Evolutionary conservation across 2,888 invertebrate genomes (phyloP).

Genomic region (Mesorhabditis belari): DNA sequence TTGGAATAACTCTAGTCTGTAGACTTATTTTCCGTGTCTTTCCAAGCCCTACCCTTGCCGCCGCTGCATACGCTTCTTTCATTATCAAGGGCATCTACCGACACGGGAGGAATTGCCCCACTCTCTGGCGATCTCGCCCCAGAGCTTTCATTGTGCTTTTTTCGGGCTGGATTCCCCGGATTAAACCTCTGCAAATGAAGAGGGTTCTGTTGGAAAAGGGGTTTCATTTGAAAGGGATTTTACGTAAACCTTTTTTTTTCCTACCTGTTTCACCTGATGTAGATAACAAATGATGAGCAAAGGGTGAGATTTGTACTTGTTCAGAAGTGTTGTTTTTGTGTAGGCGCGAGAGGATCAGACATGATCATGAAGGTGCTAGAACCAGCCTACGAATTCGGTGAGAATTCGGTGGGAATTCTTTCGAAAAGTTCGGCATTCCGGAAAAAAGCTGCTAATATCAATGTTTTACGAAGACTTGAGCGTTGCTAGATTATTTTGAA

Average conservation of each 20-base stretch:
- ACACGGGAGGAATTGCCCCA: slow-evolving; percentile 35
- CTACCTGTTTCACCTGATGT: slow-evolving; percentile 55
- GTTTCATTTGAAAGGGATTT: too few species aligned
- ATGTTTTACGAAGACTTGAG: too few species aligned
- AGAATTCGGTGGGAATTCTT: neutral
- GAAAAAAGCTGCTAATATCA: too few species aligned
- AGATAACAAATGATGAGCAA: slow-evolving; percentile 56
- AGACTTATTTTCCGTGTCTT: too few species aligned
- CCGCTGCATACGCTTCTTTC: slow-evolving; percentile 47
- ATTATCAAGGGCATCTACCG: slow-evolving; percentile 48
- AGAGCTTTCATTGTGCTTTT: slow-evolving; percentile 35
- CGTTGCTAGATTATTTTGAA: too few species aligned
- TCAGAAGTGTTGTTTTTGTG: too few species aligned
- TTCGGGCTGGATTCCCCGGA: neutral
- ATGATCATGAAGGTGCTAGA: slow-evolving; percentile 57
- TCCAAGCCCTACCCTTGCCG: slow-evolving; percentile 29
- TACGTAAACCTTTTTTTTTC: too few species aligned
- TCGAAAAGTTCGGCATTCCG: too few species aligned
- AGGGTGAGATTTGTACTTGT: too few species aligned
- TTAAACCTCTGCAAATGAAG: neutral
- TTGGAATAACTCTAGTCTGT: too few species aligned
- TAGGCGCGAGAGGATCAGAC: slow-evolving; percentile 56
- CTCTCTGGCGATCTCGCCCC: too few species aligned
- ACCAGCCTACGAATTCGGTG: slow-evolving; percentile 54
- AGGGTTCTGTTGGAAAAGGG: neutral